These are phyloP conservation scores for Leuciscus idus DNA, from an alignment of 2,113 vertebrate species.

Conservation along the genomic window DNA sequence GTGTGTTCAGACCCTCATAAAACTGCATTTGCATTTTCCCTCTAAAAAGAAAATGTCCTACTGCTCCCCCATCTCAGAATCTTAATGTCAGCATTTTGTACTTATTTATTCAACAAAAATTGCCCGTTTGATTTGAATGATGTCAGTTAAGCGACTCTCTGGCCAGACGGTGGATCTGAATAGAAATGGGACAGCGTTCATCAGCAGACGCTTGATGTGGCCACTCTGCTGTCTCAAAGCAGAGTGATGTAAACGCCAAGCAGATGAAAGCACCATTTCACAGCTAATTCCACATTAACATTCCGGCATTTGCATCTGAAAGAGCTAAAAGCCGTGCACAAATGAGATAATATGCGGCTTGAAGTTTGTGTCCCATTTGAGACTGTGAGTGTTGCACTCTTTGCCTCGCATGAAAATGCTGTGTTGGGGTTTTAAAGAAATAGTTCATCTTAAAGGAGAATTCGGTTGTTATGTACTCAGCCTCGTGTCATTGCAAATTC, in stretches of 20 bases:
- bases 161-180: background rate
- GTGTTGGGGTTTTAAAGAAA: conserved; percentile 43
- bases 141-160: conserved; percentile 11
- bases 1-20: background rate
- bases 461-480: background rate
- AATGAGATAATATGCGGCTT: conserved; percentile 52
- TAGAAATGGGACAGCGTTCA: conserved; percentile 13
- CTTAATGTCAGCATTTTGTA: conserved; percentile 28
- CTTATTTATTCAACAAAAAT: conserved; percentile 41
- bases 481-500: conserved; percentile 24
- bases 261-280: conserved; percentile 25
- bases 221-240: conserved; percentile 6
- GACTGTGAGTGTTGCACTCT: conserved; percentile 27
- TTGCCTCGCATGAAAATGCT: conserved; percentile 42
- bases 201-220: conserved; percentile 18
- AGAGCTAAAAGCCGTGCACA: conserved; percentile 51
- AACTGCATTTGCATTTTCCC: background rate
- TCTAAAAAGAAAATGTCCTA: background rate
- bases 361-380: conserved; percentile 1
- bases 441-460: conserved; percentile 44
- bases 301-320: conserved; percentile 62
- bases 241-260: conserved; percentile 17
- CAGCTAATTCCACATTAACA: conserved; percentile 44
- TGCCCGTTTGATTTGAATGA: conserved; percentile 25
- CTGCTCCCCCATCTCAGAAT: background rate